These are phyloP conservation scores for Gambusia holbrooki DNA, from an alignment of 2,113 vertebrate genomes.

Conservation along the genomic window DNA sequence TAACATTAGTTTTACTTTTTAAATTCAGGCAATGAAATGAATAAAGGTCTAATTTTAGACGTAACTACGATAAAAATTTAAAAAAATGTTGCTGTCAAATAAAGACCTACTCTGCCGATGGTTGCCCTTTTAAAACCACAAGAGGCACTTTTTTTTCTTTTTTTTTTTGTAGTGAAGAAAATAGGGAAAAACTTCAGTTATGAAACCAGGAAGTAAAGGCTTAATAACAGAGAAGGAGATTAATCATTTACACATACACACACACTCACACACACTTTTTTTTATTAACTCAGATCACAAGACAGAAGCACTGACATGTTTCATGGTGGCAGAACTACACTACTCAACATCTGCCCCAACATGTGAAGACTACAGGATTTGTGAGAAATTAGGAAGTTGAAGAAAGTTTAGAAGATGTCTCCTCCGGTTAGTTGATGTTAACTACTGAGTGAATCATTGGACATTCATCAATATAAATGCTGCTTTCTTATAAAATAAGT, in stretches of 20 bases:
- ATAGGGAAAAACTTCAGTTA: background rate
- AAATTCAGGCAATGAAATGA: background rate
- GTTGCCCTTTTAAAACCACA: too few species aligned
- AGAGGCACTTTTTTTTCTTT: too few species aligned
- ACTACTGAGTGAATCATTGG: background rate
- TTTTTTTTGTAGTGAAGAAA: too few species aligned
- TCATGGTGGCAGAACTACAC: too few species aligned
- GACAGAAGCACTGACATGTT: background rate
- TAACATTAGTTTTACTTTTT: background rate
- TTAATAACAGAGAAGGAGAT: background rate
- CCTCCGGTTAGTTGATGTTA: background rate
- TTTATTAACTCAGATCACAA: background rate
- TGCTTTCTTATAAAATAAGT: background rate
- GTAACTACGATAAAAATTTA: too few species aligned
- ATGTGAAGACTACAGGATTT: too few species aligned
- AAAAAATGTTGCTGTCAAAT: background rate
- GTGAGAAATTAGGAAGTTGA: background rate
- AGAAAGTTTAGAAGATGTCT: background rate
- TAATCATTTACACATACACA: background rate
- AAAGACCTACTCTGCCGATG: background rate
- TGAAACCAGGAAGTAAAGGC: background rate
- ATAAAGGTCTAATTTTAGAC: too few species aligned
- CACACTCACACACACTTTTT: too few species aligned
- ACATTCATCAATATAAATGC: background rate
- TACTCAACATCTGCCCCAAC: too few species aligned